A percentile compares a stretch with the other conserved stretches of the same genome.
These are phyloP conservation scores for Monopis laevigella DNA, from an alignment of 2,888 invertebrate species.

Conservation along the genomic window DNA sequence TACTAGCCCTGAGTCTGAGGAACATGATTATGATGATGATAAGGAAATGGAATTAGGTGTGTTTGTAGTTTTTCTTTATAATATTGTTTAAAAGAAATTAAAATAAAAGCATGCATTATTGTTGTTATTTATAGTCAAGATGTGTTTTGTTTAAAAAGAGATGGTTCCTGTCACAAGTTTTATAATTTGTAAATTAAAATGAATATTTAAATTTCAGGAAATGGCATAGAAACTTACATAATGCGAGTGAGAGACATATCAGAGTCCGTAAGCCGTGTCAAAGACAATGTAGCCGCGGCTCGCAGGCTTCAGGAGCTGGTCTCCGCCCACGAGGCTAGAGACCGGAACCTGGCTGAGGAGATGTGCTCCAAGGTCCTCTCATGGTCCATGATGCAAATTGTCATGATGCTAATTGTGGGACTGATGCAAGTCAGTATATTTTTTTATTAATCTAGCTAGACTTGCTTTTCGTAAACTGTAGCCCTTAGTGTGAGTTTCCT, in stretches of 20 bases:
- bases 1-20: constrained; percentile 58
- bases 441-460: too few relatives aligned
- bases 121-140: too few relatives aligned
- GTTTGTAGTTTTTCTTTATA: constrained; percentile 20
- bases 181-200: neutral
- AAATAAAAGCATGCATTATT: too few relatives aligned
- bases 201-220: neutral
- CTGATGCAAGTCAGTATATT: constrained; percentile 35
- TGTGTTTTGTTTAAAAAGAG: too few relatives aligned
- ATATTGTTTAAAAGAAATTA: too few relatives aligned
- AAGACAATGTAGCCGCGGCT: constrained; percentile 68
- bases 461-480: too few relatives aligned
- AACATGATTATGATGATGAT: constrained; percentile 57
- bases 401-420: constrained; percentile 41
- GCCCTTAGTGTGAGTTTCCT: too few relatives aligned
- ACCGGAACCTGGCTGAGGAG: constrained; percentile 82
- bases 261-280: constrained; percentile 71
- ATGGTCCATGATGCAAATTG: constrained; percentile 43
- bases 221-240: constrained; percentile 2
- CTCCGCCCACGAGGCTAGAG: constrained; percentile 74
- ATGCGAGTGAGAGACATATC: constrained; percentile 70
- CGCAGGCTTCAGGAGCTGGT: constrained; percentile 72
- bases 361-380: constrained; percentile 66
- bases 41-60: constrained; percentile 57
- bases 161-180: neutral